Percentiles rank a stretch among this genome's conserved stretches.
Conservation (phyloP, 1,140 invertebrate genomes). For the Delia radicum region DNA sequence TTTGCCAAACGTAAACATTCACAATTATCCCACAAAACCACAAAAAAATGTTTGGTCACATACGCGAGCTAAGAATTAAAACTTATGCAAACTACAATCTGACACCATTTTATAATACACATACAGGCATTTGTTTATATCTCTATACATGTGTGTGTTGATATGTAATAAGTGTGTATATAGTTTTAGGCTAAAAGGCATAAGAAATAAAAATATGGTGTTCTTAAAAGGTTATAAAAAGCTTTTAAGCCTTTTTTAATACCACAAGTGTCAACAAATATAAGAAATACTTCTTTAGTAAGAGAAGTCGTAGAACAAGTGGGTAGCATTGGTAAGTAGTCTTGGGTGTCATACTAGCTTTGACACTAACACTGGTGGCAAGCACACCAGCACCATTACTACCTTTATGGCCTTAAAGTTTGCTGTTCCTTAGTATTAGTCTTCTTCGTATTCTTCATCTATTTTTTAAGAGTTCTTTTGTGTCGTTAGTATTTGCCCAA, state of each 20-base stretch:
- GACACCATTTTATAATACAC: background rate
- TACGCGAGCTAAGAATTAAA: background rate
- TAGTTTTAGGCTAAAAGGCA: background rate
- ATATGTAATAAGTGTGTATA: background rate
- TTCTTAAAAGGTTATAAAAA: constrained; percentile 28
- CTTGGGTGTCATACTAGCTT: background rate
- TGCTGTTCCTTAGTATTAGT: background rate
- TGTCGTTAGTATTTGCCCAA: constrained; percentile 40
- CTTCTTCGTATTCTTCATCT: background rate
- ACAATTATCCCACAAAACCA: background rate
- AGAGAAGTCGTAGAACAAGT: background rate
- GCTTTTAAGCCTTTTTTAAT: constrained; percentile 29
- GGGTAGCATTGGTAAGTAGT: background rate
- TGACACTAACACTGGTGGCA: background rate
- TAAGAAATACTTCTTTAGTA: background rate
- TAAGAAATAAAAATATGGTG: constrained; percentile 3
- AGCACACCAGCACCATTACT: background rate
- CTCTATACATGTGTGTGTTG: background rate
- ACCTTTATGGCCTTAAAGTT: constrained; percentile 20
- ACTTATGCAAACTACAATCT: background rate
- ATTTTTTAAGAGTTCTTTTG: background rate
- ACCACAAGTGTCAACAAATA: constrained; percentile 21
- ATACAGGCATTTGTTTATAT: background rate
- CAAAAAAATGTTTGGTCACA: background rate
- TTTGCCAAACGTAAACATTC: background rate